Percentiles rank a stretch among this genome's conserved stretches.
Conservation (phyloP, 2,888 invertebrate species). For the Drosophila macrothrix region DNA sequence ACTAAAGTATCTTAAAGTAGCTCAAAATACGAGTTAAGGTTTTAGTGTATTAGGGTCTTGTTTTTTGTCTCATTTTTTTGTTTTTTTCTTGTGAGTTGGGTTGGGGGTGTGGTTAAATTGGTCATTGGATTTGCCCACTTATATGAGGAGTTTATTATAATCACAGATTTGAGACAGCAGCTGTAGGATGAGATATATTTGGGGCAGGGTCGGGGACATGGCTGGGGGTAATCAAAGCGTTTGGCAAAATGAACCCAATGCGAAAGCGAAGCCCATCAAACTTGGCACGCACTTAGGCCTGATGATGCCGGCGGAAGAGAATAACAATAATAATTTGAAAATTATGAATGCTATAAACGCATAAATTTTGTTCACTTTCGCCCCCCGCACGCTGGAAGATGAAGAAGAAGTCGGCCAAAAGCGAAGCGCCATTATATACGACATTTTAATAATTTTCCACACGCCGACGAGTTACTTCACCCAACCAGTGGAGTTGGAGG, state of each 20-base stretch:
- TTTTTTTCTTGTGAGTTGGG: not conserved
- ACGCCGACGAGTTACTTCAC: constrained; percentile 61
- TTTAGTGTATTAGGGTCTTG: not conserved
- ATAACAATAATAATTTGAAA: constrained; percentile 79
- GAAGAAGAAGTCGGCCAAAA: constrained; percentile 36
- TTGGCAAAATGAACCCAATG: constrained; percentile 34
- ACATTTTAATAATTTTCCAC: constrained; percentile 80
- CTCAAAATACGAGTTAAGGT: not conserved
- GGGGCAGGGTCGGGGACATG: not conserved
- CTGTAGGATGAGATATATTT: constrained; percentile 8
- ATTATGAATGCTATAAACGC: constrained; percentile 79
- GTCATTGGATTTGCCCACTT: constrained; percentile 55
- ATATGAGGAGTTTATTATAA: constrained; percentile 34
- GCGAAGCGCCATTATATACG: constrained; percentile 75
- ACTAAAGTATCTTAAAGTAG: not conserved
- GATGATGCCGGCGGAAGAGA: constrained; percentile 64
- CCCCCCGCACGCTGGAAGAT: not conserved
- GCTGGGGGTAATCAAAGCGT: constrained; percentile 49
- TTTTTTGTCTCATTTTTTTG: not conserved
- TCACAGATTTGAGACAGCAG: constrained; percentile 13
- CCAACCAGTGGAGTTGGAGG: not conserved
- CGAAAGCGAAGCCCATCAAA: constrained; percentile 45
- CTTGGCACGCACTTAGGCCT: constrained; percentile 68
- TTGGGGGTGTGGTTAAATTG: constrained; percentile 29
- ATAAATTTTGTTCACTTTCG: constrained; percentile 68